Evolutionary conservation across 2,797 vertebrate species (phyloP).

Genomic region (Eulemur rubriventer): DNA sequence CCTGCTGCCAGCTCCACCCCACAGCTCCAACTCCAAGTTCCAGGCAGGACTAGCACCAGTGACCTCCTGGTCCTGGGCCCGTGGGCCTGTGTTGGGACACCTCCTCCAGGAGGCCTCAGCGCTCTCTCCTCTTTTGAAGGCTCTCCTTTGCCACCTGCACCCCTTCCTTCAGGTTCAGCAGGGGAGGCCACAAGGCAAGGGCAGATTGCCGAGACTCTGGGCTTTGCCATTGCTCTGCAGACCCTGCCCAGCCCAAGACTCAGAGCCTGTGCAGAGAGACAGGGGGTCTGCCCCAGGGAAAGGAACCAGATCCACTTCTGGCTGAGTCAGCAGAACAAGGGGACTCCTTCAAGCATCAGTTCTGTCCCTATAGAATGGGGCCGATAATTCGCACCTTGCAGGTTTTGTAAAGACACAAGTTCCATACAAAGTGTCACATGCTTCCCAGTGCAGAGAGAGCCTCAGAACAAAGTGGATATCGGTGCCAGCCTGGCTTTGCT

Average conservation of each 20-base stretch:
- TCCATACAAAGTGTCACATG: background rate
- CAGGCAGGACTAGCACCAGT: background rate
- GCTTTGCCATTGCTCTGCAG: background rate
- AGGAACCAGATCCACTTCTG: background rate
- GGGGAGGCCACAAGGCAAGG: background rate
- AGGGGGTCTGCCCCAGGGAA: background rate
- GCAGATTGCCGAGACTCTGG: too few species aligned
- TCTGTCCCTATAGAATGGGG: background rate
- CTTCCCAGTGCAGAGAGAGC: background rate
- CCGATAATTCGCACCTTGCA: background rate
- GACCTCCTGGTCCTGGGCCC: background rate
- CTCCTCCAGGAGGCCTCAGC: background rate
- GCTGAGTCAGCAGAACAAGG: background rate
- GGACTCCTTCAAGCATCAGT: background rate
- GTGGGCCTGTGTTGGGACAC: background rate
- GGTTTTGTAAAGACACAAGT: background rate
- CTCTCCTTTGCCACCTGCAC: background rate
- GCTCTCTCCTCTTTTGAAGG: background rate
- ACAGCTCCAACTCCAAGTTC: too few species aligned
- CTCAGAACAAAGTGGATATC: too few species aligned
- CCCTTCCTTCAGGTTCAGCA: background rate
- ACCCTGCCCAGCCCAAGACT: background rate
- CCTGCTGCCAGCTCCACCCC: too few species aligned
- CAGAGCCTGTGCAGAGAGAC: background rate
- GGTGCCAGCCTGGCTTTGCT: background rate